phyloP scores from a whole-genome alignment of 2,888 invertebrate species.

The Ophion costatus region DNA sequence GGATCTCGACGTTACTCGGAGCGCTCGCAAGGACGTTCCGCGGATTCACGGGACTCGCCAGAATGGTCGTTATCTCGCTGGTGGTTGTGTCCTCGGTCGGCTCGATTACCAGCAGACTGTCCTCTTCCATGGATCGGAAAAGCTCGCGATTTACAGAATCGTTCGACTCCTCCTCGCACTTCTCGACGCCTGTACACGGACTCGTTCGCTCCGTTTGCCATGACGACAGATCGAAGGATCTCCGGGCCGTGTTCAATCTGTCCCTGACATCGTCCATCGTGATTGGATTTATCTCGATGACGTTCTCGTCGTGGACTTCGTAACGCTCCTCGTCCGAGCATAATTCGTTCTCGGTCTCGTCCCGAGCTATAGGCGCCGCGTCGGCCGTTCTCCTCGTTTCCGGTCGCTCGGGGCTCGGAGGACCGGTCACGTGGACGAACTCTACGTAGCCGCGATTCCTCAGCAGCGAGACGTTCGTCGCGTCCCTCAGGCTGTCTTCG shows the following conservation, averaged over 20 bases:
- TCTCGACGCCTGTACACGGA: slow-evolving; percentile 66
- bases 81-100: slow-evolving; percentile 86
- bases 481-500: slow-evolving; percentile 86
- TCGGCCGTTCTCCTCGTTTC: slow-evolving; percentile 55
- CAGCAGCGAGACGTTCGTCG: slow-evolving; percentile 84
- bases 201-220: background rate
- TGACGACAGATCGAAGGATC: slow-evolving; percentile 30
- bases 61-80: slow-evolving; percentile 85
- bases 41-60: slow-evolving; percentile 84
- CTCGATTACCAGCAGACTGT: slow-evolving; percentile 86
- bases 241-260: slow-evolving; percentile 71
- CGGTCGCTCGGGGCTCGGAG: slow-evolving; percentile 56
- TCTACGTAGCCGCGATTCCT: slow-evolving; percentile 89
- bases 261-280: slow-evolving; percentile 80
- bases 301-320: slow-evolving; percentile 70
- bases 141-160: slow-evolving; percentile 81
- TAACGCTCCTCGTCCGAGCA: slow-evolving; percentile 76
- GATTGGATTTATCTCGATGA: slow-evolving; percentile 80
- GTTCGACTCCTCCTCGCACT: slow-evolving; percentile 77
- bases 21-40: slow-evolving; percentile 62
- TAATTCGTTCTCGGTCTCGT: slow-evolving; percentile 78
- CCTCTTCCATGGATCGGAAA: slow-evolving; percentile 85
- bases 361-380: slow-evolving; percentile 80
- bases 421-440: slow-evolving; percentile 85
- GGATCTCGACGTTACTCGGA: slow-evolving; percentile 13